These are phyloP conservation scores for Heliconius aoede DNA, from an alignment of 2,888 invertebrate genomes.

Conservation along the genomic window DNA sequence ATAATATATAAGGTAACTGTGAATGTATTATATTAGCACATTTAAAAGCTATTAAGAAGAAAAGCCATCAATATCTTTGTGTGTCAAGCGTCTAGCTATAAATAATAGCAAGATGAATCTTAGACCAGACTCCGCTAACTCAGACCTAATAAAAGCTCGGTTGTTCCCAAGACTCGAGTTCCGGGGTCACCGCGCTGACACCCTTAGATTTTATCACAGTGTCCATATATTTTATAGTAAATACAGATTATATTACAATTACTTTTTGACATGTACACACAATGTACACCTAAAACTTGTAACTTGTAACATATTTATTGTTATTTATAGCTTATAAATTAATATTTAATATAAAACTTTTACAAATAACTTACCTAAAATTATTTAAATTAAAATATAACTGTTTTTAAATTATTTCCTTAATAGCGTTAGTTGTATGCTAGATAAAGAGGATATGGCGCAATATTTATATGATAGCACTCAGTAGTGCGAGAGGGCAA, in stretches of 20 bases:
- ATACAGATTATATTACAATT: not conserved
- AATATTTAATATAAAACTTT: too few species aligned
- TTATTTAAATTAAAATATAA: too few species aligned
- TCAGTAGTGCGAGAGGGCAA: slow-evolving; percentile 27
- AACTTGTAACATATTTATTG: not conserved
- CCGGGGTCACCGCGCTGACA: slow-evolving; percentile 58
- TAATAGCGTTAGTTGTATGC: too few species aligned
- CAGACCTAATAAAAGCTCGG: slow-evolving; percentile 48
- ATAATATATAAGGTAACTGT: not conserved
- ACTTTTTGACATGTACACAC: not conserved
- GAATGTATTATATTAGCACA: slow-evolving; percentile 19
- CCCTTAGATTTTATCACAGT: slow-evolving; percentile 31
- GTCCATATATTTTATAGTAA: slow-evolving; percentile 13
- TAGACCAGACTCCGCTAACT: slow-evolving; percentile 39
- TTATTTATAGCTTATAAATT: not conserved
- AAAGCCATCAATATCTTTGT: slow-evolving; percentile 35
- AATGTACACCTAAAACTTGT: not conserved
- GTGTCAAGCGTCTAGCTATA: slow-evolving; percentile 39
- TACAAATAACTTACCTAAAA: too few species aligned
- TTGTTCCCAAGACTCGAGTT: slow-evolving; percentile 53
- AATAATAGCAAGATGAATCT: slow-evolving; percentile 42
- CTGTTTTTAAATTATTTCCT: too few species aligned
- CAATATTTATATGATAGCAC: slow-evolving; percentile 32
- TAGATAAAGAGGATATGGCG: slow-evolving; percentile 24
- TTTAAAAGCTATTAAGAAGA: slow-evolving; percentile 27